Conservation (phyloP, 2,797 vertebrate species). For the Carduelis carduelis region DNA sequence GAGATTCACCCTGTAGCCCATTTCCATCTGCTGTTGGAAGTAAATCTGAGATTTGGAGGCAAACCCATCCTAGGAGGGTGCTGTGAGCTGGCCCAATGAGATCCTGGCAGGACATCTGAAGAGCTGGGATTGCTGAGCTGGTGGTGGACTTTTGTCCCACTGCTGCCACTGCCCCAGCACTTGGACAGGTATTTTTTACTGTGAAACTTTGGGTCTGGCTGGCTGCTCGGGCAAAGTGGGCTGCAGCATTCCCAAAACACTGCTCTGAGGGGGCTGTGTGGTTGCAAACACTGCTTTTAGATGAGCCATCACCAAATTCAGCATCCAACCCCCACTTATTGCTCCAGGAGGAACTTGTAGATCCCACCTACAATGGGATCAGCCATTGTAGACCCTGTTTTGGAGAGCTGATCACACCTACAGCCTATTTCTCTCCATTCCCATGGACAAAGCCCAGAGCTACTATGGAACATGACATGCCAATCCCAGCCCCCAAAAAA, state of each 20-base stretch:
- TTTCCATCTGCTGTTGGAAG: not conserved
- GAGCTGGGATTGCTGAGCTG: not conserved
- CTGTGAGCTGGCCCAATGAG: not conserved
- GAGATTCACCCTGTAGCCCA: not conserved
- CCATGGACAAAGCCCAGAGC: fast-evolving
- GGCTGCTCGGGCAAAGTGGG: fast-evolving
- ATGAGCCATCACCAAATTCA: not conserved
- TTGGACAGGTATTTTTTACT: not conserved
- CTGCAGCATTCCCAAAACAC: fast-evolving
- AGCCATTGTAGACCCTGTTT: not conserved
- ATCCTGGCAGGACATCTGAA: not conserved
- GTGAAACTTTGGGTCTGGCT: not conserved
- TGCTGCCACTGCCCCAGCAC: not conserved
- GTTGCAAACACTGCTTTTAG: not conserved
- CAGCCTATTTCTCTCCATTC: not conserved
- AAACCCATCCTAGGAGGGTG: not conserved
- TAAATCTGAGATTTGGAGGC: not conserved
- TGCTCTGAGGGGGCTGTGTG: fast-evolving
- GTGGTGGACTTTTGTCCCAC: not conserved
- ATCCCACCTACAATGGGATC: not conserved
- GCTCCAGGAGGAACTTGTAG: not conserved
- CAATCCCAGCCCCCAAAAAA: not conserved
- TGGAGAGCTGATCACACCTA: too few relatives aligned
- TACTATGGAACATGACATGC: fast-evolving
- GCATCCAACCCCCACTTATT: fast-evolving